These are phyloP conservation scores for Mythimna lalbum DNA, from an alignment of 2,888 invertebrate genomes.

Conservation along the genomic window DNA sequence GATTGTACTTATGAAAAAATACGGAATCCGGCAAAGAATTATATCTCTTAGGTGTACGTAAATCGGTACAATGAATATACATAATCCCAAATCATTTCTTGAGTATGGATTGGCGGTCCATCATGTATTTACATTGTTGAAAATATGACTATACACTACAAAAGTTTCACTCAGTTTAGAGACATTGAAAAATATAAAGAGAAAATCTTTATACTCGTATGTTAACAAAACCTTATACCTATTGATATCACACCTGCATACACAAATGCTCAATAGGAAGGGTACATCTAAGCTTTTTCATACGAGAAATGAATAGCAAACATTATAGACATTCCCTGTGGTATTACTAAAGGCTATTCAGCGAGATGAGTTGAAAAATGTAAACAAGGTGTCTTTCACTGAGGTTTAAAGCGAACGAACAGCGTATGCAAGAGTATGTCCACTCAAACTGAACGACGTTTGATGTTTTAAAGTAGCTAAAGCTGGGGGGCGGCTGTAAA, in stretches of 20 bases:
- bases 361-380: constrained; percentile 59
- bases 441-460: constrained; percentile 56
- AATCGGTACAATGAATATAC: no score
- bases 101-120: no score
- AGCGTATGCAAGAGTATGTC: constrained; percentile 44
- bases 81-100: no score
- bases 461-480: constrained; percentile 49
- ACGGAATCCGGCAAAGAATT: no score
- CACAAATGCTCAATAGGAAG: neutral
- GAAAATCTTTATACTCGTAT: neutral
- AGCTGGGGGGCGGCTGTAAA: neutral
- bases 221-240: neutral
- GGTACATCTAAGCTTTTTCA: constrained; percentile 24
- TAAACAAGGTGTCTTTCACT: constrained; percentile 56
- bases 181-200: no score
- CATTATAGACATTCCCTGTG: constrained; percentile 42
- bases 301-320: constrained; percentile 52
- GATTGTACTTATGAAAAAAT: no score
- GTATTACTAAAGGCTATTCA: constrained; percentile 54
- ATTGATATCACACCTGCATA: neutral
- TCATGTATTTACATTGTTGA: no score
- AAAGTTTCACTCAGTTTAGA: no score
- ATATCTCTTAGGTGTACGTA: no score
- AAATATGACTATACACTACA: no score
- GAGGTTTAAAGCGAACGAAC: constrained; percentile 44